Percentiles rank a stretch among this genome's conserved stretches.
These are phyloP conservation scores for Tetragonula clypearis DNA, from an alignment of 1,140 invertebrate genomes.

Conservation along the genomic window DNA sequence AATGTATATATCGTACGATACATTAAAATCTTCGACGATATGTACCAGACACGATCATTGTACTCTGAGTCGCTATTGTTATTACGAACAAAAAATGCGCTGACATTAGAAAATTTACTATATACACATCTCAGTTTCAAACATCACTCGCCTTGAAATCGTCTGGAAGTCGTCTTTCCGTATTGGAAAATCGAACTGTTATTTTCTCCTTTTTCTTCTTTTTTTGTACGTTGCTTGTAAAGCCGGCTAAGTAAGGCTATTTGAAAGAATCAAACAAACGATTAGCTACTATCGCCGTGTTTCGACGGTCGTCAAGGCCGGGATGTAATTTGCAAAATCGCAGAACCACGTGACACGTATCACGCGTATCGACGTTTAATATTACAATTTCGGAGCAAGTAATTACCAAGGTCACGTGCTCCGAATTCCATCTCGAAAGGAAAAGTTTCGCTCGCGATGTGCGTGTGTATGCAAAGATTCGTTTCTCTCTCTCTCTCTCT, in stretches of 20 bases:
- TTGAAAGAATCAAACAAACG: background rate
- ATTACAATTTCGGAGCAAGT: background rate
- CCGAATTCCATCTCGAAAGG: conserved; percentile 28
- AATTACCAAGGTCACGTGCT: background rate
- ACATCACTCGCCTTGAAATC: too few species aligned
- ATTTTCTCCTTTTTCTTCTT: too few species aligned
- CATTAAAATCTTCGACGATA: background rate
- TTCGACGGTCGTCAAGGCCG: conserved; percentile 16
- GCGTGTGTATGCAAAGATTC: background rate
- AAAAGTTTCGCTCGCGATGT: background rate
- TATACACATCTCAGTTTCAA: too few species aligned
- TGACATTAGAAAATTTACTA: too few species aligned
- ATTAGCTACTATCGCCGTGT: conserved; percentile 8
- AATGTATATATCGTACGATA: too few species aligned
- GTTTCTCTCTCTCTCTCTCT: background rate
- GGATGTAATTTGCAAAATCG: conserved; percentile 12
- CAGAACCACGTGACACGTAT: background rate
- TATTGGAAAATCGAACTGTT: too few species aligned
- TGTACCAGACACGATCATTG: too few species aligned
- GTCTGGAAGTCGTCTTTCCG: too few species aligned
- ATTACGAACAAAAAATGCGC: too few species aligned
- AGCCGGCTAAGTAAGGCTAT: background rate
- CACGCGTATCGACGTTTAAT: background rate
- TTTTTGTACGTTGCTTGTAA: background rate
- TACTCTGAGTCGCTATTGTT: too few species aligned